Evolutionary conservation across 2,113 vertebrate species (phyloP).

Genomic region (Ictidomys tridecemlineatus): DNA sequence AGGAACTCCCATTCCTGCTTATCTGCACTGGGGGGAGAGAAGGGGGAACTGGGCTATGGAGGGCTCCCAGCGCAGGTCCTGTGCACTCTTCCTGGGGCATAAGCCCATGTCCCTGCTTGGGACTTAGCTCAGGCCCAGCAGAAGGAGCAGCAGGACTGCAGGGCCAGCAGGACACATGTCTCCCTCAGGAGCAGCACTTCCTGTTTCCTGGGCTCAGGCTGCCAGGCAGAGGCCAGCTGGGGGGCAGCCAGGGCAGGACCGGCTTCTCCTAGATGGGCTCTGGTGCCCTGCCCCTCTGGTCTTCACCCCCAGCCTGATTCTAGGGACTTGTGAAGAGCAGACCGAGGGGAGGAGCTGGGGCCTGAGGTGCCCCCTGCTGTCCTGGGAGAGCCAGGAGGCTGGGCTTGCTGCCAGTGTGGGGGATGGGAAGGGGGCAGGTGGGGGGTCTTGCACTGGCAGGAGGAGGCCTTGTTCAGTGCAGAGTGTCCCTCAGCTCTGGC

Average conservation of each 20-base stretch:
- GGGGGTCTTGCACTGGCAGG: not conserved
- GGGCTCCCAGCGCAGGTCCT: not conserved
- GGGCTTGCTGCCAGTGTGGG: not conserved
- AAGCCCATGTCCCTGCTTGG: too few species aligned
- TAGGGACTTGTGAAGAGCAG: not conserved
- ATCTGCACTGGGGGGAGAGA: not conserved
- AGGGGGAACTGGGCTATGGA: not conserved
- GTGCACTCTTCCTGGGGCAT: not conserved
- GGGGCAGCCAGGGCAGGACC: not conserved
- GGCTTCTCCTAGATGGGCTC: not conserved
- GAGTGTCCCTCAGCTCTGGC: not conserved
- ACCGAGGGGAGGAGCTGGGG: not conserved
- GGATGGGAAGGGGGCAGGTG: too few species aligned
- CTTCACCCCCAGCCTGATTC: not conserved
- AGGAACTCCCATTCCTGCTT: constrained; percentile 8
- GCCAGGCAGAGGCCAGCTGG: not conserved
- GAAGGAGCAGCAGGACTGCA: constrained; percentile 10
- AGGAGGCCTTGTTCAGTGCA: not conserved
- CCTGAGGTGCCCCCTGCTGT: not conserved
- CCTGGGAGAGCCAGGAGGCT: not conserved
- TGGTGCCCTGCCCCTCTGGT: not conserved
- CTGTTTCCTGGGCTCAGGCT: not conserved
- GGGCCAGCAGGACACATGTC: not conserved
- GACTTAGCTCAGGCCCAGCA: not conserved
- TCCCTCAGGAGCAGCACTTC: not conserved